Percentiles rank a stretch among this genome's conserved stretches.
phyloP scores from a whole-genome alignment of 2,797 vertebrate species.

The Hephaestus fuliginosus region DNA sequence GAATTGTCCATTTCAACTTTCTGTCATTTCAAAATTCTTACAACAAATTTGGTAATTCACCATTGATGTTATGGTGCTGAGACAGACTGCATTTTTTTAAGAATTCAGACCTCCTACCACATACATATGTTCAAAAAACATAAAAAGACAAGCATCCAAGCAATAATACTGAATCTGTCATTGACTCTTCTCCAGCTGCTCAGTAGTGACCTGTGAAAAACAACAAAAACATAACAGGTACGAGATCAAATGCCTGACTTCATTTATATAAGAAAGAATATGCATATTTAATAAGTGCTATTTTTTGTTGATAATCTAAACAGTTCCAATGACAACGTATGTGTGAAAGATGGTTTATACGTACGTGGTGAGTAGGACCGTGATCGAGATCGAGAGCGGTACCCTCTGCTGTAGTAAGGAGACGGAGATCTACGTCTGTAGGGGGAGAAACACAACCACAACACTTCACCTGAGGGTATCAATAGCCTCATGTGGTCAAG shows the following conservation, averaged over 20 bases:
- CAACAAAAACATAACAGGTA: not conserved
- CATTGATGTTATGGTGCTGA: not conserved
- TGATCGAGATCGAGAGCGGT: constrained; percentile 93
- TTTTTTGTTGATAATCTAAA: not conserved
- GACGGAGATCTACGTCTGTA: constrained; percentile 93
- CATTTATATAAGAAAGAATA: not conserved
- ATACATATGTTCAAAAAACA: constrained; percentile 34
- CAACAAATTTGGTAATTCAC: constrained; percentile 7
- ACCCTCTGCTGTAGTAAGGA: constrained; percentile 93
- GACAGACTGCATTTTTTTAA: constrained; percentile 12
- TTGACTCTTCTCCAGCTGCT: constrained; percentile 28
- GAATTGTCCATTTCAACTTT: not conserved
- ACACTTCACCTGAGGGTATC: not conserved
- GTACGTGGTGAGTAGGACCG: constrained; percentile 96
- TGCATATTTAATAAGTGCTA: not conserved
- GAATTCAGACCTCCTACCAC: constrained; percentile 19
- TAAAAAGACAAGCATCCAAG: constrained; percentile 41
- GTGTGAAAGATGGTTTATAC: constrained; percentile 54
- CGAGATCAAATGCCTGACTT: not conserved
- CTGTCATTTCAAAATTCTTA: not conserved
- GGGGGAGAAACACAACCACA: not conserved
- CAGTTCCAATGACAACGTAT: not conserved
- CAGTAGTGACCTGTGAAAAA: constrained; percentile 78
- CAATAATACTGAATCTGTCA: constrained; percentile 37
- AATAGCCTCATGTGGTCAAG: not conserved